Evolutionary conservation across 2,113 vertebrate genomes (phyloP).

Genomic region (Thamnophis sirtalis): DNA sequence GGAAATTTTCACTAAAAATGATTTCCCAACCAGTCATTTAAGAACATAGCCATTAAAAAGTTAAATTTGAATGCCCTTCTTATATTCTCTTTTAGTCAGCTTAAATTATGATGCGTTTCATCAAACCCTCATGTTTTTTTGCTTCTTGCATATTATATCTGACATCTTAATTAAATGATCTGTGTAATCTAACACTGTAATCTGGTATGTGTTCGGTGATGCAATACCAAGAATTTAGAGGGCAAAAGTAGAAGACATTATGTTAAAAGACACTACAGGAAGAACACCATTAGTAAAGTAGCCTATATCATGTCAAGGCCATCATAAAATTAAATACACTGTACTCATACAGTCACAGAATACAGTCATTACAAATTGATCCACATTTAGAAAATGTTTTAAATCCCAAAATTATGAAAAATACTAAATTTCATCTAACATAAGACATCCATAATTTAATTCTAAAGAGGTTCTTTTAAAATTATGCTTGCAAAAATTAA

Average conservation of each 20-base stretch:
- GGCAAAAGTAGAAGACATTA: not conserved
- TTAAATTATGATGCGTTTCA: not conserved
- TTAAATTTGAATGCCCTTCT: not conserved
- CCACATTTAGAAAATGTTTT: not conserved
- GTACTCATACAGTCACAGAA: not conserved
- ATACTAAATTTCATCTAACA: not conserved
- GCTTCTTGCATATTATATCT: not conserved
- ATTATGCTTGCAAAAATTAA: not conserved
- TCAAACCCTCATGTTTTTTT: not conserved
- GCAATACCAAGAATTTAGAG: not conserved
- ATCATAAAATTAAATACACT: not conserved
- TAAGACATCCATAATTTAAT: rapidly evolving
- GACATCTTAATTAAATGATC: not conserved
- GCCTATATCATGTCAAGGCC: not conserved
- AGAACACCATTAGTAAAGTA: not conserved
- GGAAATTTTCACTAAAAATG: not conserved
- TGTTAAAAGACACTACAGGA: not conserved
- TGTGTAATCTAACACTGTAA: not conserved
- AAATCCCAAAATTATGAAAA: not conserved
- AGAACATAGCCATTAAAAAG: not conserved
- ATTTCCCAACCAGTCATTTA: not conserved
- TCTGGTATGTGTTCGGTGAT: not conserved
- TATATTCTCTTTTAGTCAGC: not conserved
- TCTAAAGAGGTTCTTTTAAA: not conserved
- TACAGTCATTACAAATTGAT: not conserved